phyloP scores from a whole-genome alignment of 2,797 vertebrate genomes.

The Megalops cyprinoides region DNA sequence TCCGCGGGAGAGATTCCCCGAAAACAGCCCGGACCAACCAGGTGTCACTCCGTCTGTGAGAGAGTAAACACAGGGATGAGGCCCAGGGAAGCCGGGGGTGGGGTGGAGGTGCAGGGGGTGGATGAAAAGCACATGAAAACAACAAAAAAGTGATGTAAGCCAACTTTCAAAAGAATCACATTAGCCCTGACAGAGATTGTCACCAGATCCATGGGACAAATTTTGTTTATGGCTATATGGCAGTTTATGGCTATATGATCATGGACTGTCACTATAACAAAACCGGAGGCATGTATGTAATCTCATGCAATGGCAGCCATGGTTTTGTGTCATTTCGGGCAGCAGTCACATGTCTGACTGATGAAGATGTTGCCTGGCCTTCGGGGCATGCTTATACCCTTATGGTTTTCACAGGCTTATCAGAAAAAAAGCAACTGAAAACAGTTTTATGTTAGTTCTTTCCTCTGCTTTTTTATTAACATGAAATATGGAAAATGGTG shows the following conservation, averaged over 20 bases:
- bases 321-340: background rate
- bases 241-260: background rate
- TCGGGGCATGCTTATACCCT: background rate
- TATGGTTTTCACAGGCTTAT: too few species aligned
- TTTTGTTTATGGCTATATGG: background rate
- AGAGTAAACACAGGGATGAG: background rate
- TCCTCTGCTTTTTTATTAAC: too few species aligned
- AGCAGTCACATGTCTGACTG: background rate
- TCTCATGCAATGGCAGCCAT: background rate
- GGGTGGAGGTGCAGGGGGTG: too few species aligned
- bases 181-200: background rate
- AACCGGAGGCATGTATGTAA: background rate
- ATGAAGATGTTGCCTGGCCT: background rate
- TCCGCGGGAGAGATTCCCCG: background rate
- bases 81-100: slow-evolving; percentile 7
- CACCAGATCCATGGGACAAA: background rate
- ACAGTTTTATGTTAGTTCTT: too few species aligned
- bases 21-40: slow-evolving; percentile 8
- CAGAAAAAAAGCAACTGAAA: too few species aligned
- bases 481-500: too few species aligned
- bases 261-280: background rate
- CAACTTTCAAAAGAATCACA: background rate
- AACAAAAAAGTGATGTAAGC: slow-evolving; percentile 1
- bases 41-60: background rate
- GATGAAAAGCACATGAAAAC: background rate